Evolutionary conservation across 2,113 vertebrate species (phyloP).

Genomic region (Jacana jacana): DNA sequence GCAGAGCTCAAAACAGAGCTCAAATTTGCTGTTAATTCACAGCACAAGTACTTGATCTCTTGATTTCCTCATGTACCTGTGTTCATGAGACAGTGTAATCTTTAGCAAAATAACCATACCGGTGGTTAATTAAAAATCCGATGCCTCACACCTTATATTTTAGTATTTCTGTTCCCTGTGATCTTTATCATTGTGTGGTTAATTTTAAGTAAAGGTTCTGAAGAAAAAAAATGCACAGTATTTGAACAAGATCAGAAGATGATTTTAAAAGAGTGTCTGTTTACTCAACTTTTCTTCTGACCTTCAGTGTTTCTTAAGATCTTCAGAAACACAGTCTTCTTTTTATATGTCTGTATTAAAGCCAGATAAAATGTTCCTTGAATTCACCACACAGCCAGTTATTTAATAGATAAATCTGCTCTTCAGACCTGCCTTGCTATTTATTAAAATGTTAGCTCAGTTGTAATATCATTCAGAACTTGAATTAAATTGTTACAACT

Average conservation of each 20-base stretch:
- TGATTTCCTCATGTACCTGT: neutral
- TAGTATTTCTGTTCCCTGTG: neutral
- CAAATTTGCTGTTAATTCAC: neutral
- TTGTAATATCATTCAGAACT: neutral
- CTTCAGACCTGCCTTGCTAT: neutral
- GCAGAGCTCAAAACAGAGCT: neutral
- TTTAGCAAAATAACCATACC: neutral
- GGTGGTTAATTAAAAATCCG: neutral
- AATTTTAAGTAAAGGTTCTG: neutral
- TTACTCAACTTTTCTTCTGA: neutral
- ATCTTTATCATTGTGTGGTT: neutral
- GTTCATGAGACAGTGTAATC: neutral
- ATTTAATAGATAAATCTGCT: neutral
- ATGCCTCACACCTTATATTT: neutral
- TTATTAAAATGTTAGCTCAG: neutral
- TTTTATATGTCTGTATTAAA: neutral
- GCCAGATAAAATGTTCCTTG: neutral
- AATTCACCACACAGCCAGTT: neutral
- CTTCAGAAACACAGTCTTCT: neutral
- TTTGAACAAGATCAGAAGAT: conserved; percentile 2
- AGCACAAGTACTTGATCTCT: neutral
- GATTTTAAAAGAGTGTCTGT: neutral
- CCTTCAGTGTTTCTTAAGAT: neutral
- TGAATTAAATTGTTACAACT: neutral
- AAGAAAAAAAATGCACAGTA: neutral